Evolutionary conservation across 2,113 vertebrate species (phyloP), one percentile per base, ranked within the genome.

Genomic region (Nothocercus nigrocapillus): DNA sequence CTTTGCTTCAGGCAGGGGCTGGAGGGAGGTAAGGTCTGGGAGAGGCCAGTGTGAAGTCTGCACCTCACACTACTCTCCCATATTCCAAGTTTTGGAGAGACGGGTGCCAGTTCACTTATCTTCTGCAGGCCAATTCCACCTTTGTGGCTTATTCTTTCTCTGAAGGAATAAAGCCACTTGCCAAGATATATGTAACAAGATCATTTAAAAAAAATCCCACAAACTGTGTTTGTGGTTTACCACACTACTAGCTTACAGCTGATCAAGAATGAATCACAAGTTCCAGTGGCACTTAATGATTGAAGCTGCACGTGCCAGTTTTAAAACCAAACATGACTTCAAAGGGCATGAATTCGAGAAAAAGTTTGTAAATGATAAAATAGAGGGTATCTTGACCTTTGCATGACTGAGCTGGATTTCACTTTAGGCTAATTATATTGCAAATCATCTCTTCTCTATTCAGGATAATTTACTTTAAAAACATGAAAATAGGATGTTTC

Each of bases 381-480:
- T 13, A 92, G 58, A 96, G 66, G 51, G 54, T 92, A 92, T 70
- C 72, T 94, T 96, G 93, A 97, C 95, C 94, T 97, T 96, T 95
- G 32, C 44, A 44, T 61, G 72, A 96, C 96, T 49, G 49, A 96
- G 91, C 73, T 83, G 44, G 45, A 94, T 96, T 95, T 94, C 82
- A 69, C 78, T 84, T 89, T 83, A 89, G 80, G 77, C 40, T 95
- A 94, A 95, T 96, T 95, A 89, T 12, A 70, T 82, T 84, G 75
- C 93, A 95, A 96, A 94, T 94, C 70, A 93, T 85, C 88, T 86
- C 67, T 64, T 92, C 89, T 86, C 82, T 79, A 85, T 85, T 94
- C 90, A 69, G 70, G 42, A 74, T 83, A 95, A 94, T 97, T 98
- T 95, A 93, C 93, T 96, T 85, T 89, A 90, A 96, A 96, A 95